Evolutionary conservation across 2,888 invertebrate genomes (phyloP), one percentile per base, ranked within the genome.

Genomic region (Ophraella communa): DNA sequence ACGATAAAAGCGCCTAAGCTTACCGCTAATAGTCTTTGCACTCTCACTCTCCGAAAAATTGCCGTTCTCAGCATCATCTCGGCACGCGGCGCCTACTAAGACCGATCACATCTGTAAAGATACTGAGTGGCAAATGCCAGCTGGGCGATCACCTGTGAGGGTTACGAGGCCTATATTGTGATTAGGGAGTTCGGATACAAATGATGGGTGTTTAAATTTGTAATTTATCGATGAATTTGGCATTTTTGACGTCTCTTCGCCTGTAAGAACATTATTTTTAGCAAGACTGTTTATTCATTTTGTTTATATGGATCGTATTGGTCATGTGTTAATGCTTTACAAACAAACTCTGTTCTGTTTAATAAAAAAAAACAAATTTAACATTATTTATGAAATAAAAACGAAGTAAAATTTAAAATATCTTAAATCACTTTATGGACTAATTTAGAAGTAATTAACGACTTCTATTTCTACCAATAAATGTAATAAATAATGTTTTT

Each of bases 41-140:
- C 49, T 58, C 35, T 27, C 21, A 54, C 35, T 39, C 35, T 23
- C 23, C 11, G 35, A 35, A 4, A 39, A 39, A 39, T 17, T 11
- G 35, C 35, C 49, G 49, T 49, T 33, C 18, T 47, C 30, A 66
- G 66, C 70, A 72, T 72, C 73, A 73, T 72, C 66, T 63, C 70
- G 63, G 72, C 72, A 71, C 71, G 70, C 71, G 62, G 71, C 47
- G 23, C 67, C 70, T 70, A 69, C 68, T 70, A 65, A 70, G 72
- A 73, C 73, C 71, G 70, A 70, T 69, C 71, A 66, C 71, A 71
- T 71, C 69, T 52, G 67, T 57, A 53, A 42, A 33, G 69, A 69
- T 62, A 72, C 73, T 73, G 71, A 39, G 42, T 45, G 23, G 53
- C 20, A 30, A 33, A 33, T 30, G 53, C 20, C 53, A 17, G 53